phyloP scores from a whole-genome alignment of 2,888 invertebrate species.

The Sialis lutaria region DNA sequence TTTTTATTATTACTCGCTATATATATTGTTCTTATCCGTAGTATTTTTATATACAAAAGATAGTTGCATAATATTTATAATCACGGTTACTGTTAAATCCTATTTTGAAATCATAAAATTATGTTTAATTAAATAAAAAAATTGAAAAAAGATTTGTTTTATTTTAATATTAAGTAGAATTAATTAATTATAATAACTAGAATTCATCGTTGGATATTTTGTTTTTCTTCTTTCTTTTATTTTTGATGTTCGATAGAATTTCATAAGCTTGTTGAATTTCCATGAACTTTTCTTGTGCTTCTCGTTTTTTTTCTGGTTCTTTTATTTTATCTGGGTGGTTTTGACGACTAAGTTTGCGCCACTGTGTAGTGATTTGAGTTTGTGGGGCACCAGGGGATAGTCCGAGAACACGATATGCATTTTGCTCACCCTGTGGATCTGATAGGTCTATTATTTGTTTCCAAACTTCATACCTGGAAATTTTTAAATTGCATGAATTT shows the following conservation, averaged over 20 bases:
- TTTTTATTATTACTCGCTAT: too few species aligned
- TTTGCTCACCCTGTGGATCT: conserved; percentile 81
- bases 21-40: too few species aligned
- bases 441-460: conserved; percentile 68
- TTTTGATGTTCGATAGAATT: conserved; percentile 67
- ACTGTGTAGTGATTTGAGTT: conserved; percentile 66
- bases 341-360: conserved; percentile 66
- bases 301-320: conserved; percentile 43
- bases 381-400: conserved; percentile 67
- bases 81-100: too few species aligned
- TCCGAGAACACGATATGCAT: conserved; percentile 70
- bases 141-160: too few species aligned
- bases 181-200: too few species aligned
- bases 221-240: conserved; percentile 54
- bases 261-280: conserved; percentile 89
- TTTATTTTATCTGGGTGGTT: conserved; percentile 87
- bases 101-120: too few species aligned
- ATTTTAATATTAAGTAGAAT: too few species aligned
- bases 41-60: too few species aligned
- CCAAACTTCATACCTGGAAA: conserved; percentile 47
- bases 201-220: conserved; percentile 33
- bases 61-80: too few species aligned
- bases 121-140: too few species aligned
- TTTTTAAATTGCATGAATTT: conserved; percentile 6
- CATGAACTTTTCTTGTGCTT: conserved; percentile 75